Evolutionary conservation across 92 coral and sea anemone species (phyloP).

Genomic region (Phenganax subtilis): DNA sequence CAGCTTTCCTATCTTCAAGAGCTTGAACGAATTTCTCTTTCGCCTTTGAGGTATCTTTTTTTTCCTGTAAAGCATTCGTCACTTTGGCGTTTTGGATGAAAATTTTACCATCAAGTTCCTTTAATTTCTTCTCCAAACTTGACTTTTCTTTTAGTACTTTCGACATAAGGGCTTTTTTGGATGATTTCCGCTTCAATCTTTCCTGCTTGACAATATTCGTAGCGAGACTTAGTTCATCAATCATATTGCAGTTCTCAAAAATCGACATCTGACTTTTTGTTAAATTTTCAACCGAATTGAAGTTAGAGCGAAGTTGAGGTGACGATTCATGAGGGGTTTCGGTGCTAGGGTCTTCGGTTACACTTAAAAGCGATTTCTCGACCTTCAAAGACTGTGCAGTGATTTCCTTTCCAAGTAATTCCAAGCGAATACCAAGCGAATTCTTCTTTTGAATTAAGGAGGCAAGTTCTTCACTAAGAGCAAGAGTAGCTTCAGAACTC

Average conservation of each 20-base stretch:
- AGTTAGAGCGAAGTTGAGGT: background rate
- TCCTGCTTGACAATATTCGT: constrained; percentile 25
- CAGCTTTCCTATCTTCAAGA: constrained; percentile 3
- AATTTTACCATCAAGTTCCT: constrained; percentile 20
- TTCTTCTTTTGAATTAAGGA: constrained; percentile 29
- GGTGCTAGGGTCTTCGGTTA: constrained; percentile 8
- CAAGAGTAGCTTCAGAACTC: constrained; percentile 10
- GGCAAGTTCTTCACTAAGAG: constrained; percentile 30
- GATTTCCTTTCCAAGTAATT: constrained; percentile 20
- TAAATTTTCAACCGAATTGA: constrained; percentile 8
- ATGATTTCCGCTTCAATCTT: constrained; percentile 21
- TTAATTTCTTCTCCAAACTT: constrained; percentile 29
- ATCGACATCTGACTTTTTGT: constrained; percentile 34
- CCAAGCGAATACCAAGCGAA: constrained; percentile 30
- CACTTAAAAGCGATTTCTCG: constrained; percentile 29
- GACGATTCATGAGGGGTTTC: background rate
- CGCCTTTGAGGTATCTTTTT: background rate
- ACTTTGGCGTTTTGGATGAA: constrained; percentile 28
- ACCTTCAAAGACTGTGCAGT: constrained; percentile 35
- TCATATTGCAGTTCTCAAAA: constrained; percentile 15
- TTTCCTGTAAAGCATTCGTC: constrained; percentile 31
- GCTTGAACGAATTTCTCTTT: constrained; percentile 19
- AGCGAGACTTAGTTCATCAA: constrained; percentile 33
- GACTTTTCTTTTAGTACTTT: constrained; percentile 30
- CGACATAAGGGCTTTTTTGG: constrained; percentile 24